Evolutionary conservation across 1,140 invertebrate genomes (phyloP).

Genomic region (Halesus radiatus): DNA sequence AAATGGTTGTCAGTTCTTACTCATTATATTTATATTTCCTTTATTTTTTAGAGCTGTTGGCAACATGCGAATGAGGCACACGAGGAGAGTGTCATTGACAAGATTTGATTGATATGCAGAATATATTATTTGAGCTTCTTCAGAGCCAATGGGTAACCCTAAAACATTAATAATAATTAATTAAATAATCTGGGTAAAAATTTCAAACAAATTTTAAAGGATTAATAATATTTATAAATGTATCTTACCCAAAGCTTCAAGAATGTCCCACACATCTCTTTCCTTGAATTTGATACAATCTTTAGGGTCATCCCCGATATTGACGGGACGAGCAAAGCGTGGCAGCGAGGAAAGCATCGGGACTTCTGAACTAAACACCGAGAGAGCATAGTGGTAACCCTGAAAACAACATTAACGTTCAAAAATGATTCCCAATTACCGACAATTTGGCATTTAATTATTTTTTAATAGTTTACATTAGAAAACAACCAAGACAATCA

Average conservation of each 20-base stretch:
- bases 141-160: conserved; percentile 44
- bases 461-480: too few relatives aligned
- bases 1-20: neutral
- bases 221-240: neutral
- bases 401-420: conserved; percentile 60
- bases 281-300: conserved; percentile 62
- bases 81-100: conserved; percentile 42
- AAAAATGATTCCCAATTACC: too few relatives aligned
- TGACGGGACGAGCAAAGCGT: conserved; percentile 15
- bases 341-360: conserved; percentile 63
- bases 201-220: too few relatives aligned
- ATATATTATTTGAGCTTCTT: conserved; percentile 41
- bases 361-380: conserved; percentile 72
- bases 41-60: conserved; percentile 44
- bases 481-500: too few relatives aligned
- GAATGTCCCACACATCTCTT: conserved; percentile 66
- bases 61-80: conserved; percentile 44
- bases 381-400: conserved; percentile 72
- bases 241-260: conserved; percentile 67
- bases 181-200: too few relatives aligned
- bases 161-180: neutral
- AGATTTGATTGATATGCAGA: conserved; percentile 25
- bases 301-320: conserved; percentile 12
- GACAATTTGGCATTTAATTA: too few relatives aligned
- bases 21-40: neutral